These are phyloP conservation scores for Bombus pyrosoma DNA, from an alignment of 1,140 invertebrate genomes.

Conservation along the genomic window DNA sequence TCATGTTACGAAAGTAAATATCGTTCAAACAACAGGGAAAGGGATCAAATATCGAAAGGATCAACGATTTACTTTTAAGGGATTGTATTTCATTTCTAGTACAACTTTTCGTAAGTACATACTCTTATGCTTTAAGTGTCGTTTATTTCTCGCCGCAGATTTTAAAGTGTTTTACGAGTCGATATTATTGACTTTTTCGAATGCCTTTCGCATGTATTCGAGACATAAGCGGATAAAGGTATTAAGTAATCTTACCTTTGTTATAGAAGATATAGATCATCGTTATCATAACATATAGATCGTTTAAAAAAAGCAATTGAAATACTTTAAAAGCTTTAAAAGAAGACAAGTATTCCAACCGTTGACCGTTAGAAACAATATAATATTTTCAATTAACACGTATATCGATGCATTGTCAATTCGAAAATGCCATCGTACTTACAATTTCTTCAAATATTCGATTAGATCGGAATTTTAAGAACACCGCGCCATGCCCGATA, in stretches of 20 bases:
- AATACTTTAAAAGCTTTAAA: background rate
- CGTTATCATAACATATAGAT: too few relatives aligned
- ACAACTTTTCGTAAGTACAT: background rate
- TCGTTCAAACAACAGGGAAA: background rate
- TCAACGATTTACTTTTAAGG: background rate
- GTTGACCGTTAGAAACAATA: background rate
- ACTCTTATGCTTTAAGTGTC: background rate
- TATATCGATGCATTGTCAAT: background rate
- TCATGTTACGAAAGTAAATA: background rate
- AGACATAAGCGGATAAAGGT: constrained; percentile 30
- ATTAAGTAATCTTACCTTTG: constrained; percentile 1
- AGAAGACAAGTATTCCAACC: background rate
- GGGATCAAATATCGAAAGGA: background rate
- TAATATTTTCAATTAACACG: background rate
- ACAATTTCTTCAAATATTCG: background rate
- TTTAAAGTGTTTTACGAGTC: background rate
- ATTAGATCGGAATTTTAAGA: background rate
- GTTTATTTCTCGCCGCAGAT: background rate
- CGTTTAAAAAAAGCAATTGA: background rate
- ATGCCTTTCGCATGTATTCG: background rate
- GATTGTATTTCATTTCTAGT: background rate
- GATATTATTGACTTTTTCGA: too few relatives aligned
- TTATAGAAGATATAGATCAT: background rate
- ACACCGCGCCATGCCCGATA: fast-evolving
- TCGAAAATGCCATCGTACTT: background rate